Percentiles rank a stretch among this genome's conserved stretches.
Evolutionary conservation across 2,113 vertebrate genomes (phyloP).

Genomic region (Solea senegalensis): DNA sequence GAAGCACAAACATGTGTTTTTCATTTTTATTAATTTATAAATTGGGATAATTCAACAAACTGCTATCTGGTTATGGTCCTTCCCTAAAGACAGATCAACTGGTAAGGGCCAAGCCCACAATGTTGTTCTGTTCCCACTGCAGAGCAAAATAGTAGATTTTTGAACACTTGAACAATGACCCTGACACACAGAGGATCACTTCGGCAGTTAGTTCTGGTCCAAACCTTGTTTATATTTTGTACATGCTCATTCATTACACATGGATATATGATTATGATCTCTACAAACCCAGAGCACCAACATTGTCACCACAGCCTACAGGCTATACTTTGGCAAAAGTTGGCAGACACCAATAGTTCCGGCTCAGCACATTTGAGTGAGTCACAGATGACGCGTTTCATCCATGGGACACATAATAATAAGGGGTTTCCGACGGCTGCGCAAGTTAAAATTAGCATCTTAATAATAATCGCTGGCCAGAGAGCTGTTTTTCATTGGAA

Average conservation of each 20-base stretch:
- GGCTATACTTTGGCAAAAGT: slow-evolving; percentile 37
- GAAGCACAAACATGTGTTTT: not conserved
- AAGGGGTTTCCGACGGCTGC: slow-evolving; percentile 33
- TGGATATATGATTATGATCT: slow-evolving; percentile 44
- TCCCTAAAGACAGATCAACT: too few species aligned
- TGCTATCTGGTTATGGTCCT: too few species aligned
- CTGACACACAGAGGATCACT: slow-evolving; percentile 11
- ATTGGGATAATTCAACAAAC: too few species aligned
- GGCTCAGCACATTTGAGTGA: slow-evolving; percentile 35
- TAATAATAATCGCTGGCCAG: slow-evolving; percentile 64
- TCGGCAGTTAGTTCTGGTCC: slow-evolving; percentile 26
- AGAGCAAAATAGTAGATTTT: slow-evolving; percentile 23
- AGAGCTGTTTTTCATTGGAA: slow-evolving; percentile 58
- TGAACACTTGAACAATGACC: slow-evolving; percentile 12
- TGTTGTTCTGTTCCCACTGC: slow-evolving; percentile 5
- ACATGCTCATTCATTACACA: slow-evolving; percentile 38
- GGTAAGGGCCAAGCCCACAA: too few species aligned
- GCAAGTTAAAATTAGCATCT: slow-evolving; percentile 70
- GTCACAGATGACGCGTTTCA: slow-evolving; percentile 40
- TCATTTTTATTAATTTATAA: too few species aligned
- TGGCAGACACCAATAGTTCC: slow-evolving; percentile 32
- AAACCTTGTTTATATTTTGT: slow-evolving; percentile 37
- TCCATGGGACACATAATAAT: slow-evolving; percentile 38
- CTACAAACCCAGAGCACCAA: slow-evolving; percentile 31
- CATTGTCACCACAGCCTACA: slow-evolving; percentile 21